Conservation (phyloP, 2,888 invertebrate genomes). For the Amiota mariae region DNA sequence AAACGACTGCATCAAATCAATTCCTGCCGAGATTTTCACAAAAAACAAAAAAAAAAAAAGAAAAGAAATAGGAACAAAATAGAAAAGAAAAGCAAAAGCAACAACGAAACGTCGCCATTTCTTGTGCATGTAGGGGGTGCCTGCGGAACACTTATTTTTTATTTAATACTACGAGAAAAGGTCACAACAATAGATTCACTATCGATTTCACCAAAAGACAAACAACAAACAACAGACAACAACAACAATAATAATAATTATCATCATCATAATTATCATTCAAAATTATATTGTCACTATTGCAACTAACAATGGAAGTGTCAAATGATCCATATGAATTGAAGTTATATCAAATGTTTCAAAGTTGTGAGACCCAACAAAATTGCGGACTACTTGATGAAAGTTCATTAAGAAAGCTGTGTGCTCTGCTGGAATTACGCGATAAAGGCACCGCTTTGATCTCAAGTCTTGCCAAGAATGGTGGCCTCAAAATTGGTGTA, state of each 20-base stretch:
- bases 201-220: conserved; percentile 10
- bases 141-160: neutral
- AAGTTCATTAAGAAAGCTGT: conserved; percentile 80
- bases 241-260: neutral
- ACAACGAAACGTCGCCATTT: neutral
- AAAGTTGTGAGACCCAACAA: conserved; percentile 83
- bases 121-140: conserved; percentile 9
- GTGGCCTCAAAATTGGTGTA: conserved; percentile 72
- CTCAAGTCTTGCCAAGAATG: conserved; percentile 75
- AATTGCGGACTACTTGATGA: conserved; percentile 80
- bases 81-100: neutral
- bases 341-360: conserved; percentile 86
- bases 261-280: conserved; percentile 25
- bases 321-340: conserved; percentile 84
- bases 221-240: neutral
- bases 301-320: conserved; percentile 56
- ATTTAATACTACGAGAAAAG: neutral
- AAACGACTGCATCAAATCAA: too few species aligned
- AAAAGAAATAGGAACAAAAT: neutral
- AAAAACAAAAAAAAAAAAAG: neutral
- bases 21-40: too few species aligned
- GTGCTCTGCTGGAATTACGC: conserved; percentile 85
- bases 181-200: conserved; percentile 8
- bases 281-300: conserved; percentile 42
- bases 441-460: conserved; percentile 80